Percentiles rank a stretch among this genome's conserved stretches.
Evolutionary conservation across 1,140 invertebrate genomes (phyloP).

Genomic region (Gonioctena quinquepunctata): DNA sequence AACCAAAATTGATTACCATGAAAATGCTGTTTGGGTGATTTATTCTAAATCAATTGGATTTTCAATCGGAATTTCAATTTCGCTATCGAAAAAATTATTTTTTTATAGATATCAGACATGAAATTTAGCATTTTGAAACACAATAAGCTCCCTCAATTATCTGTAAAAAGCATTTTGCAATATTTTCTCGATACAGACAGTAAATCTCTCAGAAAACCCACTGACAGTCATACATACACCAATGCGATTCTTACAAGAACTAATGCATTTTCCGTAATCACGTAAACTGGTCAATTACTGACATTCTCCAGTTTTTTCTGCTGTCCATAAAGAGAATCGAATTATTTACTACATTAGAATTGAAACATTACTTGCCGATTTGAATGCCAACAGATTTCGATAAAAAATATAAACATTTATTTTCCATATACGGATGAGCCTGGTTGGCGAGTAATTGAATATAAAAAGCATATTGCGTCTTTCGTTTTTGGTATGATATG

Average conservation of each 20-base stretch:
- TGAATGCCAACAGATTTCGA: not conserved
- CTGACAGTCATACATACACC: not conserved
- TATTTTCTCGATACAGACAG: no score
- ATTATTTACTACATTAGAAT: not conserved
- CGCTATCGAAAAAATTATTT: no score
- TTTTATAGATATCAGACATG: no score
- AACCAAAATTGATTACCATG: no score
- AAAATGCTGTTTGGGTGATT: no score
- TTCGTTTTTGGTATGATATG: not conserved
- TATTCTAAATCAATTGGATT: no score
- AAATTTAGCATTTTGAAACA: no score
- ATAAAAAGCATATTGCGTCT: not conserved
- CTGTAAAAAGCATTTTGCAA: no score
- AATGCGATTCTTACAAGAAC: not conserved
- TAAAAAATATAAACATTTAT: not conserved
- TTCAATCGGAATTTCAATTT: no score
- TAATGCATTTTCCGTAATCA: not conserved
- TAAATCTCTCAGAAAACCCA: not conserved
- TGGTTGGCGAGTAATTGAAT: not conserved
- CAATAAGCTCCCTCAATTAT: no score
- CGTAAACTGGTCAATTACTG: not conserved
- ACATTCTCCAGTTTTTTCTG: not conserved
- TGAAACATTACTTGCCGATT: not conserved
- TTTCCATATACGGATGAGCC: not conserved
- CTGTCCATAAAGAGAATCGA: not conserved